Conservation (phyloP, 2,888 invertebrate genomes). For the Liodrosophila aerea region DNA sequence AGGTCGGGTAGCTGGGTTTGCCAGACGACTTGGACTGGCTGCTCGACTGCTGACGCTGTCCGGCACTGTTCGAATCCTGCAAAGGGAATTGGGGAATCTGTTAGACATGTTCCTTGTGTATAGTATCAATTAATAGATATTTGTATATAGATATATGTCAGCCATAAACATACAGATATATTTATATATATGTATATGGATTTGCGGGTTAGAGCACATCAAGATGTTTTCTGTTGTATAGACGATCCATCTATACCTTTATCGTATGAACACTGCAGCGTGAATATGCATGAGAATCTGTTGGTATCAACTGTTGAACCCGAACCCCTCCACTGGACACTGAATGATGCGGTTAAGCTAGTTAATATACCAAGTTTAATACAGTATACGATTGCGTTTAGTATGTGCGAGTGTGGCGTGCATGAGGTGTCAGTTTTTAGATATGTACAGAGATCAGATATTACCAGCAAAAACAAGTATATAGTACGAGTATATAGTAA, state of each 20-base stretch:
- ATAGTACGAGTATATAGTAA: conserved; percentile 25
- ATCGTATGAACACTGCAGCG: neutral
- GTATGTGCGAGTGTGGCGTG: conserved; percentile 41
- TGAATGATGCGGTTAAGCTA: no score
- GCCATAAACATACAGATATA: conserved; percentile 26
- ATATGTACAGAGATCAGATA: conserved; percentile 20
- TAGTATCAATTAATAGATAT: neutral
- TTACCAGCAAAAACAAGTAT: no score
- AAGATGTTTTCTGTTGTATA: neutral
- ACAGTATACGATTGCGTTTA: conserved; percentile 7
- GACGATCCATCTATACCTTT: conserved; percentile 4
- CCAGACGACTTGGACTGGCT: conserved; percentile 82
- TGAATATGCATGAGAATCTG: neutral
- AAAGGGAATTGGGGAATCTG: conserved; percentile 30
- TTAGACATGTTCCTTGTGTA: neutral
- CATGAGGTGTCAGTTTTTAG: conserved; percentile 35
- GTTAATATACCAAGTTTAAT: conserved; percentile 1
- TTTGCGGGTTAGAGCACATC: conserved; percentile 13
- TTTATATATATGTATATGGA: conserved; percentile 16
- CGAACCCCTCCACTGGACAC: no score
- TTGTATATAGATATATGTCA: conserved; percentile 4
- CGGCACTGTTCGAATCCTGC: conserved; percentile 83
- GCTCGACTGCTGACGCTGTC: conserved; percentile 83
- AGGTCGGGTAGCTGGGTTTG: conserved; percentile 82
- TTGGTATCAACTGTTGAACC: no score